Percentiles rank a stretch among this genome's conserved stretches.
These are phyloP conservation scores for Anser brachyrhynchus DNA, from an alignment of 2,113 vertebrate species.

Conservation along the genomic window DNA sequence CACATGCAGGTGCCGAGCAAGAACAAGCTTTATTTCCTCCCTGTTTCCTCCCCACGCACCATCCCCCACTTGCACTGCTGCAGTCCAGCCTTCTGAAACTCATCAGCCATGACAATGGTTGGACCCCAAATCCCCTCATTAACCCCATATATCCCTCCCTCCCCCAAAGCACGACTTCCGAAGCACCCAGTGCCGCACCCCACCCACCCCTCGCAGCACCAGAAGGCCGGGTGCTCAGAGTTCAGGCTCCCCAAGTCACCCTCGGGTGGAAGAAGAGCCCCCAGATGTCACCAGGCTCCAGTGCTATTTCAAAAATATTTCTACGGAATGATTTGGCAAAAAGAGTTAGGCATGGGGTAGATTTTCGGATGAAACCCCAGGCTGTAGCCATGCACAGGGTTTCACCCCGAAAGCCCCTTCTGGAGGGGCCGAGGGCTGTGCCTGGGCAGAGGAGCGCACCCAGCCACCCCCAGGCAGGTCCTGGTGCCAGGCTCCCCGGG, in stretches of 20 bases:
- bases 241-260: not conserved
- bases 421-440: too few relatives aligned
- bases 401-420: too few relatives aligned
- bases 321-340: too few relatives aligned
- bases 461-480: not conserved
- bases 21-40: not conserved
- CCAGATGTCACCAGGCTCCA: not conserved
- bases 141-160: not conserved
- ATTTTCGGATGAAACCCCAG: not conserved
- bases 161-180: not conserved
- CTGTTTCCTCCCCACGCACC: not conserved
- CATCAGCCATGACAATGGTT: not conserved
- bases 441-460: not conserved
- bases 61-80: not conserved
- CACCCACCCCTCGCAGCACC: not conserved
- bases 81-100: not conserved
- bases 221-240: accelerated
- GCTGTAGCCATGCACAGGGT: not conserved
- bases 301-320: too few relatives aligned
- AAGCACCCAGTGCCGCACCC: not conserved
- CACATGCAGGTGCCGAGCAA: not conserved
- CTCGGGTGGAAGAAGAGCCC: not conserved
- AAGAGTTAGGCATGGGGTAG: accelerated
- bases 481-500: not conserved
- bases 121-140: not conserved